Conservation (phyloP, 2,888 invertebrate species). For the Myopa testacea region DNA sequence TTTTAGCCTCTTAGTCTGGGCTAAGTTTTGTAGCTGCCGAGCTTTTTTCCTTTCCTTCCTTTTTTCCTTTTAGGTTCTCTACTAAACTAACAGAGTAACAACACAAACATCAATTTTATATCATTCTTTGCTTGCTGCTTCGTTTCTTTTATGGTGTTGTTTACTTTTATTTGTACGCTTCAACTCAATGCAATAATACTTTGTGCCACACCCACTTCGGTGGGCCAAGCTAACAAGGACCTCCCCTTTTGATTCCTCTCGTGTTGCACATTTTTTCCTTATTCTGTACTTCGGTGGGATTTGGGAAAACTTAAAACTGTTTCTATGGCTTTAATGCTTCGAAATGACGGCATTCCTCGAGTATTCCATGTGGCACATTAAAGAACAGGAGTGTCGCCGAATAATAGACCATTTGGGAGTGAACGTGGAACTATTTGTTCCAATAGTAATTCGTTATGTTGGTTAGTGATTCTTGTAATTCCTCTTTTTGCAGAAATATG, state of each 20-base stretch:
- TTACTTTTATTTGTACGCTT: conserved; percentile 1
- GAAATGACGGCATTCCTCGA: no score
- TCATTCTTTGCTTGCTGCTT: conserved; percentile 18
- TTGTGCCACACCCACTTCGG: background rate
- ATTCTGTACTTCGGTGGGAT: background rate
- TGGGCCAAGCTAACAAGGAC: background rate
- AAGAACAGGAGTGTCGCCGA: no score
- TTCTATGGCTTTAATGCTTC: background rate
- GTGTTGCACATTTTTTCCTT: background rate
- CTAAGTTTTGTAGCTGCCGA: no score
- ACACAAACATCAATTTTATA: conserved; percentile 31
- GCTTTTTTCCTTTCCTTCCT: background rate
- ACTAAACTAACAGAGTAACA: background rate
- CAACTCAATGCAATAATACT: conserved; percentile 1
- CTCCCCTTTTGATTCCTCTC: background rate
- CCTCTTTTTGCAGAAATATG: conserved; percentile 72
- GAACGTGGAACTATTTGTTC: background rate
- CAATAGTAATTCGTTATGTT: background rate
- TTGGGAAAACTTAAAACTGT: no score
- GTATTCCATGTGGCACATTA: no score
- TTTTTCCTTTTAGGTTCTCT: background rate
- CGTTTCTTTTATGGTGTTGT: background rate
- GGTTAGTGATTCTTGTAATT: background rate
- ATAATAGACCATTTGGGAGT: background rate
- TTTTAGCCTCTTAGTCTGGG: background rate